Evolutionary conservation across 2,888 invertebrate species (phyloP), one percentile per base, ranked within the genome.

Genomic region (Eristalis pertinax): DNA sequence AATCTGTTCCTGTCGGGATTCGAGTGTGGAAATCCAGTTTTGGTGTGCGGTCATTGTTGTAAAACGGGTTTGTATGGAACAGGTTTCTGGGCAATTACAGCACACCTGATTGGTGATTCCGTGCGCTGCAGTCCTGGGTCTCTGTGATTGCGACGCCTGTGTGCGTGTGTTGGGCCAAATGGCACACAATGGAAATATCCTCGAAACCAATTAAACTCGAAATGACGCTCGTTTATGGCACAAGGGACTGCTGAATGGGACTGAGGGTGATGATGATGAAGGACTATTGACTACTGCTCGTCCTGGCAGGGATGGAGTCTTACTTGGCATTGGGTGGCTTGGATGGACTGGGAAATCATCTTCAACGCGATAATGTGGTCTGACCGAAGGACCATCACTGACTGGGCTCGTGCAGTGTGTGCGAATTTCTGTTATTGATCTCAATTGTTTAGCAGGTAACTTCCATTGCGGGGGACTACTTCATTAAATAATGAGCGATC

Each of bases 171-270:
- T 35, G 38, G 10, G 38, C 13, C 50, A 75, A 67, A 76, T 67
- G 67, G 35, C 63, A 63, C 84, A 84, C 72, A 76, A 76, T 80
- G 68, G 68, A 72, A 65, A 80, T 72, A 56, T 76, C 72, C 80
- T 80, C 63, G 68, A 80, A 84, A 72, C 62, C 80, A 84, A 76
- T 84, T 84, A 84, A 84, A 80, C 56, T 70, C 67, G 68, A 76
- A 76, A 84, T 76, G 76, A 72, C 75, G 56, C 78, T 63, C 58
- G 29, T 70, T 56, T 50, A 64, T 78, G 70, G 70, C 38, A 24
- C 50, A 26, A 5, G 63, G 56, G 7, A 15, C 13, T 13, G 22
- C 13, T 38, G 5, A 10, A 56, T 64, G 50, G 19, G 38, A 32
- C 32, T 32, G 32, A 1, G 1, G 35, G 4, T 22, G 43, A 26